Evolutionary conservation across 2,113 vertebrate genomes (phyloP).

Genomic region (Sylvilagus bachmani): DNA sequence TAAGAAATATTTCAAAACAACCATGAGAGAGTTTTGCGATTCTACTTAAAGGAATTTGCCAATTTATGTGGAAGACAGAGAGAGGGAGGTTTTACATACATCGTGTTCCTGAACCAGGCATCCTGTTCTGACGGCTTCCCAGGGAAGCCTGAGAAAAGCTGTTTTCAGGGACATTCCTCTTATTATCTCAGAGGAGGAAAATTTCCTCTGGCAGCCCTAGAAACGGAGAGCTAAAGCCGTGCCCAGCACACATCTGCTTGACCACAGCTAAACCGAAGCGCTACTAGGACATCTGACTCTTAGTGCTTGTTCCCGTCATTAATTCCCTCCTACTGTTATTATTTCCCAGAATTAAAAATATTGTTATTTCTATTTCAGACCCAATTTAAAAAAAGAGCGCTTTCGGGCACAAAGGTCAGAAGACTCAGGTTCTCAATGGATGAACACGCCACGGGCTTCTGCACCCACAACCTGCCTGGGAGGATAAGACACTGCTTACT

Average conservation of each 20-base stretch:
- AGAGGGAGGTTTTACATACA: not conserved
- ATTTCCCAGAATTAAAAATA: conserved; percentile 18
- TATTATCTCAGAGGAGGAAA: not conserved
- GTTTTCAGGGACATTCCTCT: not conserved
- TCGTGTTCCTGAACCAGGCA: not conserved
- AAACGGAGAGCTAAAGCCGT: not conserved
- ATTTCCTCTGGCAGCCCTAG: not conserved
- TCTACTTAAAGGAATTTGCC: not conserved
- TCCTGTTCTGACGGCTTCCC: not conserved
- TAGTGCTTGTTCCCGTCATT: not conserved
- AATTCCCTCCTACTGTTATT: not conserved
- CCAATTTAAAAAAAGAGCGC: not conserved
- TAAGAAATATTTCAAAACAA: not conserved
- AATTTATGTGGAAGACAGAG: not conserved
- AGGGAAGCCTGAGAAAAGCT: not conserved
- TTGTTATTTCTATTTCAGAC: not conserved
- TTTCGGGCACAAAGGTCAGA: not conserved
- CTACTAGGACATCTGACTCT: not conserved
- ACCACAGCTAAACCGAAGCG: not conserved
- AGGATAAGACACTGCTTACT: not conserved
- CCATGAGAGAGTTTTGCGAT: not conserved
- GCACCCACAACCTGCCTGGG: not conserved
- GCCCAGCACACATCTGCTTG: not conserved
- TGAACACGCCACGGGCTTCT: not conserved
- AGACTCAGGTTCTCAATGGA: not conserved